Percentiles rank a stretch among this genome's conserved stretches.
Evolutionary conservation across 2,888 invertebrate genomes (phyloP).

Genomic region (Acrobasis consociella): DNA sequence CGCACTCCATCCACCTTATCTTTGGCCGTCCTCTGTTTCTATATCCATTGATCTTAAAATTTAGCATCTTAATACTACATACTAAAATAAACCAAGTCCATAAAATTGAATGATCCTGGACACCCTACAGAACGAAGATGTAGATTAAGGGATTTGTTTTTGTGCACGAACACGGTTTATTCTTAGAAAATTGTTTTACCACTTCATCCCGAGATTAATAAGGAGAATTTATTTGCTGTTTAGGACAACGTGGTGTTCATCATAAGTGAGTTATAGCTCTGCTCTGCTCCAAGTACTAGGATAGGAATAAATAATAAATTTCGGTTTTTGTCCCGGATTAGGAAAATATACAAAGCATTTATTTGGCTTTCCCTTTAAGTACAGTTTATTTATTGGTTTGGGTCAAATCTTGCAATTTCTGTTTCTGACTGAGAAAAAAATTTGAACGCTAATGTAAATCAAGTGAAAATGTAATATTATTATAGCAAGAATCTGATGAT

Average conservation of each 20-base stretch:
- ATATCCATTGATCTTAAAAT: no score
- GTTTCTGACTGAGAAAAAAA: no score
- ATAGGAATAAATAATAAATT: neutral
- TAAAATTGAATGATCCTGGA: constrained; percentile 24
- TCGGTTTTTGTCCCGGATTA: neutral
- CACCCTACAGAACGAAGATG: constrained; percentile 44
- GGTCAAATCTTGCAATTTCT: no score
- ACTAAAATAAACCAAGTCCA: neutral
- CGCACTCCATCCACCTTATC: no score
- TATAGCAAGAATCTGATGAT: no score
- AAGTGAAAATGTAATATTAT: no score
- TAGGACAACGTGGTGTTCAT: constrained; percentile 34
- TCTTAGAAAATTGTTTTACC: constrained; percentile 45
- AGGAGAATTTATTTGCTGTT: constrained; percentile 39
- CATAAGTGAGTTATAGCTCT: constrained; percentile 26
- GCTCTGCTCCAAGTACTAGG: neutral
- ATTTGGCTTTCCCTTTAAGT: no score
- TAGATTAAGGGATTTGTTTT: constrained; percentile 56
- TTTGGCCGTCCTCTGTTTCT: no score
- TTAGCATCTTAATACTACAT: no score
- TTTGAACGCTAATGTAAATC: no score
- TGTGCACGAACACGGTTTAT: constrained; percentile 49
- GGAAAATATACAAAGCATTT: no score
- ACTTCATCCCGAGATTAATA: constrained; percentile 41
- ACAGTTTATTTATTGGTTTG: no score